Base-by-base conservation (phyloP, 2,113 vertebrate species). In the Eptatretus burgeri region DNA sequence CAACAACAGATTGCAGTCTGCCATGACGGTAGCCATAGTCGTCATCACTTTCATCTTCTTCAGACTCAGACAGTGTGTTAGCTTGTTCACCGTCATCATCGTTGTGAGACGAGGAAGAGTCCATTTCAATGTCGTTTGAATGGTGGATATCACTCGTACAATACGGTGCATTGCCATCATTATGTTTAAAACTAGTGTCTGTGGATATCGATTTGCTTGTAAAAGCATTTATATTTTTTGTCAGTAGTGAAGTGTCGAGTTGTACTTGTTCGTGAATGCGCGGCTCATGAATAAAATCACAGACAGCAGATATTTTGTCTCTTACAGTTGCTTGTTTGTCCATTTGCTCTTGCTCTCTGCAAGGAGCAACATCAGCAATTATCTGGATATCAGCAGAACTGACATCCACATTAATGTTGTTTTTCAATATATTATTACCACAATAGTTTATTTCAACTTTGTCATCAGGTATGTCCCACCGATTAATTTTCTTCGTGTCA, bases 21-120 rank as follows among this genome's bases (percentile, higher is more conserved):
- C n/a, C 56, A 11, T 20, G 11, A 20, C n/a, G 56, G 56, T 60
- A 60, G n/a, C 56, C 20, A 20, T 60, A 60, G n/a, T 60, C 56
- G n/a, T 20, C 56, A 60, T 60, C 56, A 20, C 56, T 60, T 60
- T 60, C 56, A 60, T 60, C 56, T 60, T 60, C 56, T 60, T 60
- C 56, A 20, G 56, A 60, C 56, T 60, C 56, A 17, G 56, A 17
- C n/a, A 17, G n/a, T 11, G 11, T 17, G n/a, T 60, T 60, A 11
- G n/a, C n/a, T 12, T n/a, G n/a, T n/a, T 20, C 20, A 17, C 20
- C 56, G 11, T 60, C 56, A 60, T 60, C 56, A n/a, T 17, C 20
- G 56, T 20, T 60, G 11, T 20, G 20, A 60, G 56, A n/a, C 9
- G 12, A 60, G 20, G 56, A 20, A 60, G 20, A 20, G 2, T n/a